Evolutionary conservation across 2,888 invertebrate genomes (phyloP).

Genomic region (Yponomeuta sedellus): DNA sequence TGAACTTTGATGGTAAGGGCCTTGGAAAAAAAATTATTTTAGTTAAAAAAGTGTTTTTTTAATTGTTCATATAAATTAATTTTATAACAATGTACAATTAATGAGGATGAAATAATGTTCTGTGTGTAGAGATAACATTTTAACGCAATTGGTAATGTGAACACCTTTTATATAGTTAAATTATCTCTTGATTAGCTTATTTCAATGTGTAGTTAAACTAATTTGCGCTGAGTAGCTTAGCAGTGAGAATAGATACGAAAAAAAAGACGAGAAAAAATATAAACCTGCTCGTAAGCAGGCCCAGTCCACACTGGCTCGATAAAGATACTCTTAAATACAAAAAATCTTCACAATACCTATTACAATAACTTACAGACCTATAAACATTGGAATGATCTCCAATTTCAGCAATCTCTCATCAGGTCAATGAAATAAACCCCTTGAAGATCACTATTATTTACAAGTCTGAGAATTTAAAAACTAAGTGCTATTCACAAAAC

Average conservation of each 20-base stretch:
- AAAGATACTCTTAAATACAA: background rate
- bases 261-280: too few relatives aligned
- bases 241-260: background rate
- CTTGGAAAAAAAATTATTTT: background rate
- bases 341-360: background rate
- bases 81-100: constrained; percentile 42
- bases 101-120: constrained; percentile 39
- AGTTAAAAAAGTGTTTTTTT: constrained; percentile 31
- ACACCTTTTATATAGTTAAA: background rate
- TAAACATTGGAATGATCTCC: background rate
- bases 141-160: constrained; percentile 32
- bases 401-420: background rate
- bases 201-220: background rate
- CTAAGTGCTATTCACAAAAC: too few relatives aligned
- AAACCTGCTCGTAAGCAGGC: too few relatives aligned
- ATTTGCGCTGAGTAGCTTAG: background rate
- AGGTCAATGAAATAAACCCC: too few relatives aligned
- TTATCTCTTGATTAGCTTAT: background rate
- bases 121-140: constrained; percentile 3
- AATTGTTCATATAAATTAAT: constrained; percentile 69
- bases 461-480: too few relatives aligned
- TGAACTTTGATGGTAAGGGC: background rate
- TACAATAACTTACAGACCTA: background rate
- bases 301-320: background rate
- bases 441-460: too few relatives aligned